Conservation (phyloP, 2,113 vertebrate species). For the Thomomys bottae region DNA sequence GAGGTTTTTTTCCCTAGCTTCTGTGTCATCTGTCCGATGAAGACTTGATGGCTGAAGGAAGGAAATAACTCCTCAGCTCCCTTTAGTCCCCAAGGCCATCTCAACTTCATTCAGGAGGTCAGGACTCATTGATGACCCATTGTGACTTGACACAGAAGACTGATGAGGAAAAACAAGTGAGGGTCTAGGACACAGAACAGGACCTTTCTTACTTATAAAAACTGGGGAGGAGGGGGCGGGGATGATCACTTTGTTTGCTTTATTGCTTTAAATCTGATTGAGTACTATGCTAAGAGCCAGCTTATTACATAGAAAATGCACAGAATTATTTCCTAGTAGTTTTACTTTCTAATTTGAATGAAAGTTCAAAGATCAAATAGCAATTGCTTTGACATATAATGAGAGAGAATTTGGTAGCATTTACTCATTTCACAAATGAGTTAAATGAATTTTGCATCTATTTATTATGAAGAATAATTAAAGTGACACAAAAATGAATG, state of each 20-base stretch:
- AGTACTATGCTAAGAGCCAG: neutral
- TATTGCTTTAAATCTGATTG: neutral
- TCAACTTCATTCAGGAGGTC: conserved; percentile 67
- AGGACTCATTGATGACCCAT: conserved; percentile 55
- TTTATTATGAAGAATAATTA: neutral
- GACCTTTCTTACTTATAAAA: conserved; percentile 11
- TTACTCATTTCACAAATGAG: neutral
- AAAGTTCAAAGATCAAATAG: neutral
- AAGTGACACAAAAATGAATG: neutral
- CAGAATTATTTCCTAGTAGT: conserved; percentile 16
- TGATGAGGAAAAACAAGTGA: conserved; percentile 14
- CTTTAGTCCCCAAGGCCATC: neutral
- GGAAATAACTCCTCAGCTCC: conserved; percentile 57
- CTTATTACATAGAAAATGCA: neutral
- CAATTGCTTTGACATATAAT: neutral
- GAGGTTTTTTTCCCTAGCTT: conserved; percentile 48
- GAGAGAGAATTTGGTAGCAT: neutral
- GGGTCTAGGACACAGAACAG: neutral
- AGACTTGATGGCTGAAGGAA: conserved; percentile 44
- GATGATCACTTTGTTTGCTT: neutral
- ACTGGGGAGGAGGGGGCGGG: neutral
- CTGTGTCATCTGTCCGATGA: conserved; percentile 28
- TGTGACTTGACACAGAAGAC: conserved; percentile 48
- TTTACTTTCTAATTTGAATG: conserved; percentile 26
- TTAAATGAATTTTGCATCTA: neutral